phyloP scores from a whole-genome alignment of 2,113 vertebrate species.

The Redunca redunca region DNA sequence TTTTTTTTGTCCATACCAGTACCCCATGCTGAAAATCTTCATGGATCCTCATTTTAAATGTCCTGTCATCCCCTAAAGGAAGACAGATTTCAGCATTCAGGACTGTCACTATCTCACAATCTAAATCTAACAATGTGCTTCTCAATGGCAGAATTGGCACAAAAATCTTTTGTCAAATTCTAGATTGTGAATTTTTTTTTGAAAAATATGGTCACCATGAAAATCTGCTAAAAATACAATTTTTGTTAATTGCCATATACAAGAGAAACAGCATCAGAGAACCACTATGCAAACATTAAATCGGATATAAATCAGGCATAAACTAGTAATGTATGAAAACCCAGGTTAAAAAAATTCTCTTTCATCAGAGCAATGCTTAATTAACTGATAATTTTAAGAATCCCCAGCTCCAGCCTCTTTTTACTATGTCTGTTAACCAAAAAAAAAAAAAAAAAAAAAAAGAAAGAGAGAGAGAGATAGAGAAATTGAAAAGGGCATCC shows the following conservation, averaged over 20 bases:
- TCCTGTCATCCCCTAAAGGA: not conserved
- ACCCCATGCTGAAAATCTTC: not conserved
- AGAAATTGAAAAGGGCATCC: conserved; percentile 31
- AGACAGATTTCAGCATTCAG: not conserved
- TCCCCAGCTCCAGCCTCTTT: not conserved
- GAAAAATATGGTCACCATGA: not conserved
- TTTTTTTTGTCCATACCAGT: not conserved
- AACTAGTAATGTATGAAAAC: not conserved
- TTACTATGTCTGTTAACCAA: not conserved
- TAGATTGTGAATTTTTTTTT: not conserved
- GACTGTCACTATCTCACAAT: not conserved
- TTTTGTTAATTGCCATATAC: not conserved
- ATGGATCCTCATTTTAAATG: not conserved
- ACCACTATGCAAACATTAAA: not conserved
- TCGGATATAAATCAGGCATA: not conserved
- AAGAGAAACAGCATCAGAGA: conserved; percentile 8
- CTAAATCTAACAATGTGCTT: not conserved
- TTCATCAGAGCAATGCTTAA: not conserved
- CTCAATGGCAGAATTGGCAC: not conserved
- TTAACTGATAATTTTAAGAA: conserved; percentile 8
- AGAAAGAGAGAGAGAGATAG: accelerated
- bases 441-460: not conserved
- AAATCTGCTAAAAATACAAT: conserved; percentile 9
- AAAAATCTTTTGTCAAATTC: conserved; percentile 20
- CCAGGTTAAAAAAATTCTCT: not conserved